Base-by-base conservation (phyloP, 2,797 vertebrate species). In the Lepilemur ruficaudatus region DNA sequence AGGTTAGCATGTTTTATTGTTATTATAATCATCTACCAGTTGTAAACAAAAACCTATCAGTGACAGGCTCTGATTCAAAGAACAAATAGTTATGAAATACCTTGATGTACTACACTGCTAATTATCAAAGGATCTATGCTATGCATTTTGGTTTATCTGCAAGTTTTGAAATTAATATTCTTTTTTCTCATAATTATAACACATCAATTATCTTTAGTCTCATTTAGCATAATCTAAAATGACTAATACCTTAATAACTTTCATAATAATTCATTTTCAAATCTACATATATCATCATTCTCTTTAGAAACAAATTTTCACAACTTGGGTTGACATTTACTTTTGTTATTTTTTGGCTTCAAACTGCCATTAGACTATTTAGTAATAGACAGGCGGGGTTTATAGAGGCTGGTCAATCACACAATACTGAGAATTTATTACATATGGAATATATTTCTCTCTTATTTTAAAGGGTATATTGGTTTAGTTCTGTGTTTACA, bases 51-150 rank as follows among this genome's bases (percentile, higher is more conserved):
- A 50, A 61, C 10, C 25, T 32, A 15, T 28, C n/a, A 35, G 43
- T 67, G 46, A 48, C 6, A 32, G 28, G 6, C 25, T 86, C 23
- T 96, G 30, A 43, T 0, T 89, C 17, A 90, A 12, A 72, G n/a
- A 97, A 92, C 1, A 97, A 95, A 76, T 78, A 55, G 63, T 69
- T 82, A 78, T n/a, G 65, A 95, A 93, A 65, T 5, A 76, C 93
- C 63, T 61, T 70, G 25, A 83, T 18, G 10, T 52, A 89, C n/a
- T 38, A 70, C 59, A 70, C 28, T 55, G 3, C 41, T 75, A 57
- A 69, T 43, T 65, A 78, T 76, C 7, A 91, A 73, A 57, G 81
- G 41, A 35, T 48, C 57, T 79, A 28, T 4, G 50, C 0, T 28
- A 25, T 72, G 0, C 0, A 46, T 18, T 95, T 88, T 79, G 20